Evolutionary conservation across 2,113 vertebrate species (phyloP).

Genomic region (Ellobius talpinus): DNA sequence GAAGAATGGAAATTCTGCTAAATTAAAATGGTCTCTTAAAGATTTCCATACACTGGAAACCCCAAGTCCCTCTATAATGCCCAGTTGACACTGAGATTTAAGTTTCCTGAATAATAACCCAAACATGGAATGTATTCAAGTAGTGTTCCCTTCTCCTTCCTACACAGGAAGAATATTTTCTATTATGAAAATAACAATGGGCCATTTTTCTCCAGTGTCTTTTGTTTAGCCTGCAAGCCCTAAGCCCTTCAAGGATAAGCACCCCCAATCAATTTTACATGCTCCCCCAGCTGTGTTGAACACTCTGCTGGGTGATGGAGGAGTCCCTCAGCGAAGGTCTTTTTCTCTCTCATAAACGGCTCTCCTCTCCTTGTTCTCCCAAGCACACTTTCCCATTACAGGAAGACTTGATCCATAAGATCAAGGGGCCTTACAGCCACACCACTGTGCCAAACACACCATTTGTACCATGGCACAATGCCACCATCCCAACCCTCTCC

Average conservation of each 20-base stretch:
- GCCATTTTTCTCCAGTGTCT: background rate
- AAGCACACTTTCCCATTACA: background rate
- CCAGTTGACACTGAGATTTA: background rate
- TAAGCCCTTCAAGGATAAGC: background rate
- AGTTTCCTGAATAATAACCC: background rate
- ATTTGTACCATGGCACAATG: background rate
- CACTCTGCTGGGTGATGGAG: background rate
- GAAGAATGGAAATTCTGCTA: background rate
- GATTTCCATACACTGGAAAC: background rate
- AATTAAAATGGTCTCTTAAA: slow-evolving; percentile 18
- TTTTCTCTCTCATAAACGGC: background rate
- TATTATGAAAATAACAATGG: background rate
- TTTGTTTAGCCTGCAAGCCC: background rate
- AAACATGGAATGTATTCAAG: background rate
- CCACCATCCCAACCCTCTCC: background rate
- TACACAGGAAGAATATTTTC: background rate
- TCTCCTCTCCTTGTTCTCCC: background rate
- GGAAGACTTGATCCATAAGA: background rate
- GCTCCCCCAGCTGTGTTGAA: background rate
- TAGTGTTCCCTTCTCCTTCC: background rate
- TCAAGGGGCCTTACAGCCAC: background rate
- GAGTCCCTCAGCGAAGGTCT: background rate
- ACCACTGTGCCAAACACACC: background rate
- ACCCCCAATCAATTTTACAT: background rate
- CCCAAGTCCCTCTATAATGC: background rate